These are phyloP conservation scores for Lepidocyrtinus sp. DNA, from an alignment of 2,888 invertebrate genomes.

Conservation along the genomic window DNA sequence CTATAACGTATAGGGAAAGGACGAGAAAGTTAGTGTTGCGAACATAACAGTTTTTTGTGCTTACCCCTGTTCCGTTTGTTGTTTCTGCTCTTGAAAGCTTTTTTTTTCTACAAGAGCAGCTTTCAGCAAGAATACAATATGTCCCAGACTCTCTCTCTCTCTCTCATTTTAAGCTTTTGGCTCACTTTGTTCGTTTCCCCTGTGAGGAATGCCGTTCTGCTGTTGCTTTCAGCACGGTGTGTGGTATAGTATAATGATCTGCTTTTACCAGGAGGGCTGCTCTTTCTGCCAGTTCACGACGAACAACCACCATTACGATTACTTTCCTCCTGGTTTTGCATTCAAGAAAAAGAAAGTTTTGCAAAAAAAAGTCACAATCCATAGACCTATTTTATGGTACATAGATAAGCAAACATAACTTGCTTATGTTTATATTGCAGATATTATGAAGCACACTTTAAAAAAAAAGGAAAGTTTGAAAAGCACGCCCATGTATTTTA, in stretches of 20 bases:
- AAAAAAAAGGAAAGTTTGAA: constrained; percentile 28
- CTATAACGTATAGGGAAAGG: constrained; percentile 6
- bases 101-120: constrained; percentile 16
- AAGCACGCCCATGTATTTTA: constrained; percentile 62
- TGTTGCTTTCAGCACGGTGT: constrained; percentile 12
- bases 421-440: constrained; percentile 7
- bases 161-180: constrained; percentile 13
- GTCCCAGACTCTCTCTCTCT: neutral
- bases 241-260: constrained; percentile 7
- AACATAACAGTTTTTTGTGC: constrained; percentile 10
- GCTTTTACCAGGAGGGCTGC: neutral
- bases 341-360: constrained; percentile 21
- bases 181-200: constrained; percentile 14
- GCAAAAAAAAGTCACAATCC: constrained; percentile 33
- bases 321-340: neutral
- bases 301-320: constrained; percentile 28
- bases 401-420: constrained; percentile 11
- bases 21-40: constrained; percentile 5
- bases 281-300: constrained; percentile 28
- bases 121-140: constrained; percentile 13
- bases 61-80: constrained; percentile 6
- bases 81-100: constrained; percentile 16
- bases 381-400: constrained; percentile 17
- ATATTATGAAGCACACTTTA: constrained; percentile 9
- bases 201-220: constrained; percentile 17